Conservation (phyloP, 2,888 invertebrate species). For the Laspeyria flexula region DNA sequence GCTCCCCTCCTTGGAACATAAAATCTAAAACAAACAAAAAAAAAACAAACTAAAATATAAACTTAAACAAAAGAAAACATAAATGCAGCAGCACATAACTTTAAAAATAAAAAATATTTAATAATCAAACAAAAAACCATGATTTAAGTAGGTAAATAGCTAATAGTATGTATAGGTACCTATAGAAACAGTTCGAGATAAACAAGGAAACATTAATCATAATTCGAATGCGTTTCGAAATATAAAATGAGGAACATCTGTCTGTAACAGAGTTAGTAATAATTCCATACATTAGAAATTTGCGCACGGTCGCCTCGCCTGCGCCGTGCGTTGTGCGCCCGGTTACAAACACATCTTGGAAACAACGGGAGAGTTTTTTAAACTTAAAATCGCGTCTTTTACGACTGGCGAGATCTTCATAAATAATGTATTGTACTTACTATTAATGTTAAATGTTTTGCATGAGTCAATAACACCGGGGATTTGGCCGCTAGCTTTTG, state of each 20-base stretch:
- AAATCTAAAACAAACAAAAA: conserved; percentile 22
- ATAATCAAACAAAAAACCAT: no score
- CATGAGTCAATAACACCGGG: conserved; percentile 59
- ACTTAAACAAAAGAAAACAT: conserved; percentile 1
- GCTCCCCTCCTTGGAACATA: conserved; percentile 24
- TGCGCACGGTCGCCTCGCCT: conserved; percentile 42
- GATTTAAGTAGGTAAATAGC: no score
- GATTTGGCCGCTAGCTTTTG: conserved; percentile 15
- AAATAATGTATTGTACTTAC: conserved; percentile 58
- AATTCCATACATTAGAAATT: conserved; percentile 52
- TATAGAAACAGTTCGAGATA: background rate
- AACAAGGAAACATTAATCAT: background rate
- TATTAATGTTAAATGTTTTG: conserved; percentile 50
- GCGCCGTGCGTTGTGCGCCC: no score
- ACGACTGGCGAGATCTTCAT: conserved; percentile 45
- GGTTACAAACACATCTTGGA: conserved; percentile 48
- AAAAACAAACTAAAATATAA: background rate
- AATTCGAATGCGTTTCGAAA: conserved; percentile 18
- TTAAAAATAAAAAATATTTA: background rate
- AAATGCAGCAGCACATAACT: background rate
- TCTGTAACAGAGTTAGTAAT: conserved; percentile 21
- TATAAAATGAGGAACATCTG: conserved; percentile 26
- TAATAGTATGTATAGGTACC: no score
- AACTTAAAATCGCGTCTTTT: conserved; percentile 60
- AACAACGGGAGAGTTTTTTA: conserved; percentile 59